Evolutionary conservation across 1,140 invertebrate genomes (phyloP), one percentile per base, ranked within the genome.

Genomic region (Antheraea pernyi): DNA sequence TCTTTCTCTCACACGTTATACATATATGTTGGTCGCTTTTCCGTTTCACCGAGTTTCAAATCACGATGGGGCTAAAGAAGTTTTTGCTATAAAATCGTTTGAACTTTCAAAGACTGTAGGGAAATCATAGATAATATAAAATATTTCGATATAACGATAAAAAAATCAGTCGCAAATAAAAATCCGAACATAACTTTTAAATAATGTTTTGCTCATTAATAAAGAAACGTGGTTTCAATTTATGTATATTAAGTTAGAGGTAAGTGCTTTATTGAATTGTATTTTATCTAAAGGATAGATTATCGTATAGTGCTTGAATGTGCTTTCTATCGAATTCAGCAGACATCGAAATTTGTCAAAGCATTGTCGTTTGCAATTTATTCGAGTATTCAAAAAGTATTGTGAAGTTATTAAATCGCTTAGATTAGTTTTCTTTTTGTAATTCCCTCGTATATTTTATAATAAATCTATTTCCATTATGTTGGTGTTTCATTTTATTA

Each of bases 401-500:
- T 63, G 22, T 62, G 46, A 53, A 16, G 46, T 63, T 63, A 63
- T 63, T 63, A 37, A 63, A 61, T 11, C 11, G 61, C 61, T 63
- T 63, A n/a, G 10, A 22, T 53, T 53, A n/a, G 11, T 63, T 22
- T 63, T 13, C 36, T 63, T 63, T 63, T 63, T 63, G 59, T 36
- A 59, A 37, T 63, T 58, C 64, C 48, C 36, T 53, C 62, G 36
- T 59, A 65, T 59, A 65, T 69, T 46, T 30, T 71, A 65, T 72
- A 68, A 72, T 72, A 72, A 72, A 70, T 60, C 46, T 53, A 53
- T 53, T 53, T 53, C 59, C 30, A 37, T 63, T 63, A 42, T 63
- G 36, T 13, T 37, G 42, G 19, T 48, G 4, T 62, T 69, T 65
- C 48, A 46, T 42, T 69, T 42, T 7, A 10, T 42, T 0, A 10